Percentiles rank a stretch among this genome's conserved stretches.
These are phyloP conservation scores for Hirtodrosophila alboralis DNA, from an alignment of 2,888 invertebrate species.

Conservation along the genomic window DNA sequence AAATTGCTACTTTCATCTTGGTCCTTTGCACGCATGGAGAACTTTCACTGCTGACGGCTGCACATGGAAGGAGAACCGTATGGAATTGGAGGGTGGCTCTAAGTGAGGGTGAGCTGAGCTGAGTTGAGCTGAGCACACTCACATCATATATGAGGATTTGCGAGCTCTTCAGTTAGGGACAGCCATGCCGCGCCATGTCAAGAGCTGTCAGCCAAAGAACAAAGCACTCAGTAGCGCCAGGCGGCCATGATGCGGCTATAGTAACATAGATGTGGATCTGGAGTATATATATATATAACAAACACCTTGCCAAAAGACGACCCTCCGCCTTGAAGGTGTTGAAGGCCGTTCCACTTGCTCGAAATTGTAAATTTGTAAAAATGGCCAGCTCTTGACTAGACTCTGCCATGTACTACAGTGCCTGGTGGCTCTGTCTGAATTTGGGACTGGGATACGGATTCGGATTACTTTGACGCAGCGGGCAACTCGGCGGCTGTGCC, in stretches of 20 bases:
- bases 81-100: slow-evolving; percentile 20
- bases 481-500: slow-evolving; percentile 42
- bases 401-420: slow-evolving; percentile 8
- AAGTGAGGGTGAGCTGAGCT: slow-evolving; percentile 35
- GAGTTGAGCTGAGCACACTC: slow-evolving; percentile 28
- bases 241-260: slow-evolving; percentile 48
- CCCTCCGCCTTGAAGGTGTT: slow-evolving; percentile 52
- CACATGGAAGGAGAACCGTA: slow-evolving; percentile 7
- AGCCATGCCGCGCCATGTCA: slow-evolving; percentile 49
- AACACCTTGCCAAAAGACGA: slow-evolving; percentile 21
- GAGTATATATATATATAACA: neutral
- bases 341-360: slow-evolving; percentile 65
- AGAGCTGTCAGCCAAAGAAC: slow-evolving; percentile 72
- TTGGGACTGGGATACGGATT: slow-evolving; percentile 13
- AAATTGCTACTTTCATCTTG: slow-evolving; percentile 77
- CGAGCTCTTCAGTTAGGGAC: slow-evolving; percentile 45
- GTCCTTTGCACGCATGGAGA: slow-evolving; percentile 66
- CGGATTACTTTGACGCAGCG: slow-evolving; percentile 28
- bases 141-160: slow-evolving; percentile 53
- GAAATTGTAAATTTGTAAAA: slow-evolving; percentile 44
- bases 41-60: slow-evolving; percentile 66
- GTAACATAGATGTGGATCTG: slow-evolving; percentile 6
- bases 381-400: slow-evolving; percentile 30
- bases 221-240: slow-evolving; percentile 66
- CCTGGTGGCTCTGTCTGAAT: neutral